A percentile compares a stretch with the other conserved stretches of the same genome.
Conservation (phyloP, 2,797 vertebrate species). For the Brachyrhaphis roseni region DNA sequence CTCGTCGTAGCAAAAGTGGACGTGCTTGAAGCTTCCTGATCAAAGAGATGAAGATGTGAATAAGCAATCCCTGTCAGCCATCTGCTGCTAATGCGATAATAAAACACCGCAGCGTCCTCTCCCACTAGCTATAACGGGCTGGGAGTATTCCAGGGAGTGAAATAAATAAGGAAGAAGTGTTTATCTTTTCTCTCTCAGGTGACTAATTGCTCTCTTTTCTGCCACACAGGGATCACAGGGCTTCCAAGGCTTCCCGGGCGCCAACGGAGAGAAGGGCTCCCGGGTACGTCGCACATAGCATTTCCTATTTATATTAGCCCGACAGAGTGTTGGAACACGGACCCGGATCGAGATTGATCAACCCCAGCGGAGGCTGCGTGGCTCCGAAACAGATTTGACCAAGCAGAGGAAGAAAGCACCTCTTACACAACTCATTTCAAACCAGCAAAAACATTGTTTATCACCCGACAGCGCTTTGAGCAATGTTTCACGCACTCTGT, state of each 20-base stretch:
- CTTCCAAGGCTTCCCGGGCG: conserved; percentile 96
- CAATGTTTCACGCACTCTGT: conserved; percentile 67
- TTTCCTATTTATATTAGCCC: conserved; percentile 48
- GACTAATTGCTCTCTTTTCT: conserved; percentile 44
- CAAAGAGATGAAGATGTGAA: conserved; percentile 71
- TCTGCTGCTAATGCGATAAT: conserved; percentile 39
- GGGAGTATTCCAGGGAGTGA: conserved; percentile 18
- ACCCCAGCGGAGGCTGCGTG: conserved; percentile 22
- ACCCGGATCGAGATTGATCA: conserved; percentile 43
- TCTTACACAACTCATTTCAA: conserved; percentile 45
- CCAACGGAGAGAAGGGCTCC: conserved; percentile 97
- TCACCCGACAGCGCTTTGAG: conserved; percentile 40
- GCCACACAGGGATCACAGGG: conserved; percentile 89
- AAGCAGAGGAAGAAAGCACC: conserved; percentile 35
- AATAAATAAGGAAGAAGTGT: conserved; percentile 44
- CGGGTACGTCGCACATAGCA: conserved; percentile 83
- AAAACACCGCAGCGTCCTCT: conserved; percentile 33
- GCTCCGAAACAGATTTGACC: conserved; percentile 38
- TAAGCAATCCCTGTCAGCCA: conserved; percentile 68
- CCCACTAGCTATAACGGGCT: conserved; percentile 42
- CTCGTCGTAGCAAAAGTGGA: conserved; percentile 41
- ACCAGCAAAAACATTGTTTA: conserved; percentile 52
- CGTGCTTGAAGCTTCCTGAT: conserved; percentile 75
- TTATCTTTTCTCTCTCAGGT: conserved; percentile 38
- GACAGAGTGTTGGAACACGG: conserved; percentile 24